Base-by-base conservation (phyloP, 2,113 vertebrate species). In the Neopipo cinnamomea region DNA sequence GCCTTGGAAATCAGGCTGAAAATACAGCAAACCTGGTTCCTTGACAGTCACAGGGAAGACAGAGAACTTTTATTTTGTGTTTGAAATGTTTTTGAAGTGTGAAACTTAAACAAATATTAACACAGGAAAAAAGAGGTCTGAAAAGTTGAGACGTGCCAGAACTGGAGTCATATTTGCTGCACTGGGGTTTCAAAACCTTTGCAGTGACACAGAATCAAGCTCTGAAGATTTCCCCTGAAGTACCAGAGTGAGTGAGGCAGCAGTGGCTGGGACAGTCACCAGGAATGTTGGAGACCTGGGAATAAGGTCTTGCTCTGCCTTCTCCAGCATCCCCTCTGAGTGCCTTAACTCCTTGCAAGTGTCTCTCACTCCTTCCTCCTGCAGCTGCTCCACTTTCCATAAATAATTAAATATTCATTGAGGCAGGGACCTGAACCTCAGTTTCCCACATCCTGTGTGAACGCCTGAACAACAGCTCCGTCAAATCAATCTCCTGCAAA, bases 401-500 rank as follows among this genome's bases (percentile, higher is more conserved):
- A 86, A 95, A 92, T 86, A 62, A 86, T 96, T 33, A 73, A 97
- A 70, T 74, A 83, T 93, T 92, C 59, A 86, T 63, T 24, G 91
- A 86, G 42, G 67, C 67, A 93, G n/a, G 82, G 91, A 59, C 67
- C 55, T 86, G 86, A 86, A 92, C 91, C 92, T 96, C 92, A 93
- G 92, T 95, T 94, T 96, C 75, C 95, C 91, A 94, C 95, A 94
- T 96, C 92, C 94, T 91, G 59, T 46, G 79, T 93, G 83, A 95
- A 93, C 0, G 23, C 63, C 59, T 83, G 72, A 95, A 55, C 71
- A 76, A 25, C 78, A 76, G 70, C 82, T 65, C 88, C 61, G 58
- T 90, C 92, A 88, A 72, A 96, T 86, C 88, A 92, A 80, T 95
- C 91, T 95, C 72, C 23, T 58, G 79, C 35, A 66, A 77, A 92